Conservation (phyloP, 2,888 invertebrate species). For the Phania funesta region DNA sequence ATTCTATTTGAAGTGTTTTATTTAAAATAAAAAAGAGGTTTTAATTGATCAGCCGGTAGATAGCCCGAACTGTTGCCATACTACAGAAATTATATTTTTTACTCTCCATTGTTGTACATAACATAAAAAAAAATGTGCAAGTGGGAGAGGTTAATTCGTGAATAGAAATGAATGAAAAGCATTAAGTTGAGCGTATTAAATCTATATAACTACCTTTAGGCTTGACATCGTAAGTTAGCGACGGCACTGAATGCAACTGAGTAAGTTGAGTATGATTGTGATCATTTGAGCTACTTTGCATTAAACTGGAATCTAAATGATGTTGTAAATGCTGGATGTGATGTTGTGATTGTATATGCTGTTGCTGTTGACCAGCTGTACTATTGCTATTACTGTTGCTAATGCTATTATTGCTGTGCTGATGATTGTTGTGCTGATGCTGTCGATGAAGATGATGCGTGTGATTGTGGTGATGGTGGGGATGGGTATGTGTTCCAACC, state of each 20-base stretch:
- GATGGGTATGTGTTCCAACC: constrained; percentile 40
- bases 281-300: constrained; percentile 49
- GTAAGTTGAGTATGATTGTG: constrained; percentile 33
- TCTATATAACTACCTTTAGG: constrained; percentile 43
- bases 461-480: constrained; percentile 39
- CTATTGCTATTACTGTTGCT: constrained; percentile 14
- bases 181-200: not conserved
- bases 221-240: constrained; percentile 44
- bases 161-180: not conserved
- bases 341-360: constrained; percentile 38
- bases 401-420: constrained; percentile 29
- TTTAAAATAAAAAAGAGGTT: no score
- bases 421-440: constrained; percentile 47
- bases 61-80: no score
- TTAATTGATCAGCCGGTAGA: no score
- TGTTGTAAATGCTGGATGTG: constrained; percentile 46
- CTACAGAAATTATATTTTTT: no score
- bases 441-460: constrained; percentile 49
- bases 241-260: constrained; percentile 31
- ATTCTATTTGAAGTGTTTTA: no score
- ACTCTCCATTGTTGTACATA: no score
- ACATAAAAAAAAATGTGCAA: no score
- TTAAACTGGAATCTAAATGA: constrained; percentile 52
- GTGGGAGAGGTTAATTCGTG: no score
- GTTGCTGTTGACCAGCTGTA: constrained; percentile 27